These are phyloP conservation scores for Dioctria rufipes DNA, from an alignment of 2,888 invertebrate genomes.

Conservation along the genomic window DNA sequence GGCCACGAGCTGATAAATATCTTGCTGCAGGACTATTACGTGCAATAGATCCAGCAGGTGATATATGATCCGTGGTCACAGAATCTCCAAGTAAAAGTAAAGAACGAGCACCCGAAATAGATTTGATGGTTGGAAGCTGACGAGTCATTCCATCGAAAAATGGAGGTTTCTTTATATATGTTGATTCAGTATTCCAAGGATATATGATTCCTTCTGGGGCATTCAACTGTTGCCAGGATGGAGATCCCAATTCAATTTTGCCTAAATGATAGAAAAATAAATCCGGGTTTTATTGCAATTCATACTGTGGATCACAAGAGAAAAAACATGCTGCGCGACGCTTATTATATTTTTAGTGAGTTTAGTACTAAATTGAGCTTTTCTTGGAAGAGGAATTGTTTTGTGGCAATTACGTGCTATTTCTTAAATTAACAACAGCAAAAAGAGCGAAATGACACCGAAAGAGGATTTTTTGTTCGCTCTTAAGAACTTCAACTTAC, in stretches of 20 bases:
- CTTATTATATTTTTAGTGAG: too few species aligned
- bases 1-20: slow-evolving; percentile 67
- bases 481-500: slow-evolving; percentile 61
- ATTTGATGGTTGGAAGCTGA: slow-evolving; percentile 74
- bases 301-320: too few species aligned
- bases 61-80: slow-evolving; percentile 99
- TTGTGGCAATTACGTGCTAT: too few species aligned
- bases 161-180: slow-evolving; percentile 96
- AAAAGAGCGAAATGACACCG: too few species aligned
- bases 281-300: too few species aligned
- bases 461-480: too few species aligned
- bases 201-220: slow-evolving; percentile 89
- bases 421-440: too few species aligned
- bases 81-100: slow-evolving; percentile 94
- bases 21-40: slow-evolving; percentile 88
- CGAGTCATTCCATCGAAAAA: slow-evolving; percentile 90
- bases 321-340: too few species aligned
- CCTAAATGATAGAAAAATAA: slow-evolving; percentile 60
- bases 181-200: slow-evolving; percentile 91
- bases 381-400: too few species aligned
- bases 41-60: slow-evolving; percentile 97
- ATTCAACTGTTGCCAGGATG: slow-evolving; percentile 86
- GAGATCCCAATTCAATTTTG: slow-evolving; percentile 90
- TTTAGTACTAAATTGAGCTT: too few species aligned
- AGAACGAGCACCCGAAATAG: slow-evolving; percentile 83